These are phyloP conservation scores for Montipora efflorescens DNA, from an alignment of 64 coral and sea anemone species.

Conservation along the genomic window DNA sequence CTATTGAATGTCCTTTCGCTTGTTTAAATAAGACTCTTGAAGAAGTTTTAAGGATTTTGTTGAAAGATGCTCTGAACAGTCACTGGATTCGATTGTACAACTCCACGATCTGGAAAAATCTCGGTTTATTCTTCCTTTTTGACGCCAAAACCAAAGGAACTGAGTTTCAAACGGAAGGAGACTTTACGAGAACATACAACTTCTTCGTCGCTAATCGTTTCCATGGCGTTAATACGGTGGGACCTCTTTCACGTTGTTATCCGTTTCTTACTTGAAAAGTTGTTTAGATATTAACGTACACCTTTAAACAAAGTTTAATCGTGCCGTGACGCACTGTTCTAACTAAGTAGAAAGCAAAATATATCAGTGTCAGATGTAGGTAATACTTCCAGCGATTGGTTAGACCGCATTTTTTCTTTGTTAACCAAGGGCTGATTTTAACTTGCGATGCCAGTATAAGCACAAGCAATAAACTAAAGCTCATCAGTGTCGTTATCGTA, in stretches of 20 bases:
- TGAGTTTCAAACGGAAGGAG: neutral
- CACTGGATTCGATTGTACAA: slow-evolving; percentile 65
- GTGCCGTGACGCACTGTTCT: too few species aligned
- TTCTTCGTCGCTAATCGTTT: slow-evolving; percentile 27
- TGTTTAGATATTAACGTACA: neutral
- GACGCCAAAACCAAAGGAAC: neutral
- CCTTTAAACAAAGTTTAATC: too few species aligned
- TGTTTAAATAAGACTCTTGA: neutral
- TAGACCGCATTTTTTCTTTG: too few species aligned
- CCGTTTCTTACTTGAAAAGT: neutral
- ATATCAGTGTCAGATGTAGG: too few species aligned
- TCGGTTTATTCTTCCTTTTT: neutral
- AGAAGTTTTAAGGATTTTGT: neutral
- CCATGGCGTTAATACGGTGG: neutral
- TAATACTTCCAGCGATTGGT: too few species aligned
- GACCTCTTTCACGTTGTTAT: neutral
- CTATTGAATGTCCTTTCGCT: neutral
- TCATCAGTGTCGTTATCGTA: too few species aligned
- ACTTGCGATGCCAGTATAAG: too few species aligned
- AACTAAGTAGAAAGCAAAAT: too few species aligned
- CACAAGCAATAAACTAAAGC: too few species aligned
- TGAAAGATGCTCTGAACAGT: slow-evolving; percentile 12
- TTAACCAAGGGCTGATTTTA: too few species aligned
- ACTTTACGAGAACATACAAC: slow-evolving; percentile 42
- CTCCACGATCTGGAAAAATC: slow-evolving; percentile 44